Percentiles rank a stretch among this genome's conserved stretches.
Conservation (phyloP, 2,113 vertebrate genomes). For the Dryoscopus gambensis region DNA sequence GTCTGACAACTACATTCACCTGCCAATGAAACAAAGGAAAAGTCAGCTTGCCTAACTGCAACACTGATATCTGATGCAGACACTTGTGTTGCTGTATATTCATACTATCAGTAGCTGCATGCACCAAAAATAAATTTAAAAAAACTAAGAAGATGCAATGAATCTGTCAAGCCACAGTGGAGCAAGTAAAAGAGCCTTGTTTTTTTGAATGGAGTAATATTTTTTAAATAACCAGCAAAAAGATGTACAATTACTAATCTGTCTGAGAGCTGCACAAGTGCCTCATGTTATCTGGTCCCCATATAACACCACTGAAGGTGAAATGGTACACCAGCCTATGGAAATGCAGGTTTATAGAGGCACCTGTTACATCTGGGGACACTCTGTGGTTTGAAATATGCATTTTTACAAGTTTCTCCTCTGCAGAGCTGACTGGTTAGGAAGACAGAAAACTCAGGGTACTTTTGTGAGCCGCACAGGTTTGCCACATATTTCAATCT, state of each 20-base stretch:
- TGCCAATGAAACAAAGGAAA: not conserved
- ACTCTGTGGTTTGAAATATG: not conserved
- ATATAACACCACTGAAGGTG: not conserved
- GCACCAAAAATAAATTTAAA: not conserved
- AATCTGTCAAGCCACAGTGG: not conserved
- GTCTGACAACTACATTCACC: not conserved
- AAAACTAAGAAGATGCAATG: not conserved
- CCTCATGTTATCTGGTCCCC: not conserved
- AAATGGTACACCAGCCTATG: not conserved
- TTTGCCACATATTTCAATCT: not conserved
- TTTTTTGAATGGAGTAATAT: not conserved
- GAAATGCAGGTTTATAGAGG: not conserved
- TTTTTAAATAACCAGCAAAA: not conserved
- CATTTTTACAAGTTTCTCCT: not conserved
- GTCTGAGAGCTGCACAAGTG: not conserved
- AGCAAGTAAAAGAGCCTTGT: not conserved
- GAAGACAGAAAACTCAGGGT: not conserved
- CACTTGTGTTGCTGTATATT: not conserved
- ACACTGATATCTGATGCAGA: not conserved
- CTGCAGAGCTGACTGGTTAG: not conserved
- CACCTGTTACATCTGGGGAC: accelerated
- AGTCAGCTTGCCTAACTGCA: not conserved
- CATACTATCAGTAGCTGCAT: not conserved
- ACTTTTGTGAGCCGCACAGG: not conserved
- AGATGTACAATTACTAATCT: not conserved